Evolutionary conservation across 2,113 vertebrate genomes (phyloP).

Genomic region (Xyrauchen texanus): DNA sequence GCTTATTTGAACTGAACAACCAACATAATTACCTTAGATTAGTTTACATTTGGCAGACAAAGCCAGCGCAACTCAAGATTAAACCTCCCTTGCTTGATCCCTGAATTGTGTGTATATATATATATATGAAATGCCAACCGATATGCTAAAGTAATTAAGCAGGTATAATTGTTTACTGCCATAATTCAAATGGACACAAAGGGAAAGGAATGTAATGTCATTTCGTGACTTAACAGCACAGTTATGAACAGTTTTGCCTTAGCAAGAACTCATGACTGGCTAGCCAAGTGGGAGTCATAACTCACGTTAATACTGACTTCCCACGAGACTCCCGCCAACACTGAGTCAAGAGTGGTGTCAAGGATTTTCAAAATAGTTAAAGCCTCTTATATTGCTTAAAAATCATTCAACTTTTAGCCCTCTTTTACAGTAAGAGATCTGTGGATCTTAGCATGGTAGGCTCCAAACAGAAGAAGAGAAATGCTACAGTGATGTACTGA

Average conservation of each 20-base stretch:
- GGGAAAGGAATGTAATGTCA: conserved; percentile 89
- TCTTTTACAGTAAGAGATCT: conserved; percentile 42
- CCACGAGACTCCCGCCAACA: conserved; percentile 82
- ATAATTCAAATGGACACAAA: conserved; percentile 88
- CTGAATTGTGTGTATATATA: conserved; percentile 81
- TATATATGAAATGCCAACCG: conserved; percentile 78
- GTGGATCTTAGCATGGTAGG: conserved; percentile 9
- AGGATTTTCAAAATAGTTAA: conserved; percentile 72
- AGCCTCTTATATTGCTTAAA: conserved; percentile 61
- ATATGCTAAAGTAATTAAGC: conserved; percentile 87
- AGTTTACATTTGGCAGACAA: conserved; percentile 67
- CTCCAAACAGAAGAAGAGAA: conserved; percentile 13
- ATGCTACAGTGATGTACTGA: neutral
- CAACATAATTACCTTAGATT: conserved; percentile 44
- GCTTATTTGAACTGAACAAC: conserved; percentile 53
- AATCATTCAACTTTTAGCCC: conserved; percentile 62
- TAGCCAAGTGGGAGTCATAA: conserved; percentile 83
- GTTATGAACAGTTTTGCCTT: conserved; percentile 86
- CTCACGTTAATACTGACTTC: conserved; percentile 85
- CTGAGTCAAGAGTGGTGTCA: conserved; percentile 80
- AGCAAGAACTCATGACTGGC: conserved; percentile 80
- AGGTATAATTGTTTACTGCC: conserved; percentile 83
- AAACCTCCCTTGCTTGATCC: conserved; percentile 74
- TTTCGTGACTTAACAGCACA: conserved; percentile 90
- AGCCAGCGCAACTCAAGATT: conserved; percentile 62